phyloP scores from a whole-genome alignment of 2,797 vertebrate species.

The Alectoris magna region DNA sequence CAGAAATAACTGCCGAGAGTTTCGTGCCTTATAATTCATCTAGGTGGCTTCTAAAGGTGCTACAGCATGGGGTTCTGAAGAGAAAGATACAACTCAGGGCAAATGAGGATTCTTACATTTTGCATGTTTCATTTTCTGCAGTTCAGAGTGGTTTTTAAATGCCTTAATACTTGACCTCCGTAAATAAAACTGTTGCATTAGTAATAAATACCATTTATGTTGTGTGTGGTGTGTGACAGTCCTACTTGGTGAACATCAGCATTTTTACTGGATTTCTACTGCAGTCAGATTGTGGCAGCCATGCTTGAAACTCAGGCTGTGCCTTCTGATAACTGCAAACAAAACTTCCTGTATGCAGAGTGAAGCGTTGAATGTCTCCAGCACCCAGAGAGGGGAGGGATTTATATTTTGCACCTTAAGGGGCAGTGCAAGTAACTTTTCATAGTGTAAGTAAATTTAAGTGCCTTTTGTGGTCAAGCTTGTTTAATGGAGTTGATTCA shows the following conservation, averaged over 20 bases:
- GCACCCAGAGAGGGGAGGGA: too few relatives aligned
- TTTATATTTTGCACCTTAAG: too few relatives aligned
- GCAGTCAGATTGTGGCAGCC: neutral
- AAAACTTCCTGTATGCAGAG: neutral
- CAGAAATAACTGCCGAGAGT: neutral
- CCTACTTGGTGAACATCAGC: neutral
- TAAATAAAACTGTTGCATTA: slow-evolving; percentile 47
- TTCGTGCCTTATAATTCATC: neutral
- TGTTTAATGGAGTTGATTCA: neutral
- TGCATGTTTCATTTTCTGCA: slow-evolving; percentile 40
- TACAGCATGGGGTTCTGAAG: neutral
- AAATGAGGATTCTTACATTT: neutral
- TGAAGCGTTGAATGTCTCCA: neutral
- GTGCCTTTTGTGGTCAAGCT: neutral
- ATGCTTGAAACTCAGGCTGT: neutral
- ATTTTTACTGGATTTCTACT: neutral
- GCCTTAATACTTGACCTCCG: slow-evolving; percentile 73
- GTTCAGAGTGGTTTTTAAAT: slow-evolving; percentile 55
- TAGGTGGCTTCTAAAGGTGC: slow-evolving; percentile 37
- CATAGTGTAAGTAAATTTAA: neutral
- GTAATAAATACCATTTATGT: slow-evolving; percentile 66
- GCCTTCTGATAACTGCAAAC: neutral
- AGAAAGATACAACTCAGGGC: slow-evolving; percentile 23
- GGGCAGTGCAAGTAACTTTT: too few relatives aligned
- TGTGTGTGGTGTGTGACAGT: neutral